Evolutionary conservation across 2,113 vertebrate genomes (phyloP).

Genomic region (Aramus guarauna): DNA sequence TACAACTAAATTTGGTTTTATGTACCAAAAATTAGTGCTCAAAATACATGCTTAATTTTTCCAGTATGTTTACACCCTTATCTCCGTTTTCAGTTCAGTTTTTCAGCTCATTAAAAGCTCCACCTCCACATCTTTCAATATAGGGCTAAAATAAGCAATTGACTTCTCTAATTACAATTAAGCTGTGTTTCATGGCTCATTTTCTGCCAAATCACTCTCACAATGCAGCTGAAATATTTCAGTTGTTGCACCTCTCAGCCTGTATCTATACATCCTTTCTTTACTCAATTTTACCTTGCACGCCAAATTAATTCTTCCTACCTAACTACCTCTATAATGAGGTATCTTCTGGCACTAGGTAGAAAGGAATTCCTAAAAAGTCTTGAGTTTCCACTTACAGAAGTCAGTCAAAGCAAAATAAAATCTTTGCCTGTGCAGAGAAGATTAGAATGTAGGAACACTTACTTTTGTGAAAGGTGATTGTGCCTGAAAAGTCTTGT

Average conservation of each 20-base stretch:
- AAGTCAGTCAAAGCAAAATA: background rate
- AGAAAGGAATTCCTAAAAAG: background rate
- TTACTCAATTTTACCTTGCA: background rate
- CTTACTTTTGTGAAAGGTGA: background rate
- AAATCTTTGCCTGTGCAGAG: background rate
- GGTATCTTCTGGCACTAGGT: background rate
- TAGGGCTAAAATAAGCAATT: background rate
- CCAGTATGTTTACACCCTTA: background rate
- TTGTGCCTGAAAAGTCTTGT: background rate
- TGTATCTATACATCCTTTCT: background rate
- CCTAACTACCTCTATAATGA: background rate
- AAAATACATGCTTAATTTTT: background rate
- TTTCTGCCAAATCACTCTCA: background rate
- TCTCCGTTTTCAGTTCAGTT: background rate
- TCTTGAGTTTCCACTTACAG: background rate
- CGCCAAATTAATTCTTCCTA: background rate
- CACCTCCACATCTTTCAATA: background rate
- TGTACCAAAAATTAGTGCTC: background rate
- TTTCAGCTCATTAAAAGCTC: background rate
- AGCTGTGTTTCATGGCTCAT: background rate
- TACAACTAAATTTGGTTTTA: background rate
- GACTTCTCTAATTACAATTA: background rate
- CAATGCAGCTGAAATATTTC: background rate
- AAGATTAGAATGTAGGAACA: background rate
- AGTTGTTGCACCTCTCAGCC: background rate